These are phyloP conservation scores for Gorsachius goisagi DNA, from an alignment of 2,113 vertebrate genomes.

Conservation along the genomic window DNA sequence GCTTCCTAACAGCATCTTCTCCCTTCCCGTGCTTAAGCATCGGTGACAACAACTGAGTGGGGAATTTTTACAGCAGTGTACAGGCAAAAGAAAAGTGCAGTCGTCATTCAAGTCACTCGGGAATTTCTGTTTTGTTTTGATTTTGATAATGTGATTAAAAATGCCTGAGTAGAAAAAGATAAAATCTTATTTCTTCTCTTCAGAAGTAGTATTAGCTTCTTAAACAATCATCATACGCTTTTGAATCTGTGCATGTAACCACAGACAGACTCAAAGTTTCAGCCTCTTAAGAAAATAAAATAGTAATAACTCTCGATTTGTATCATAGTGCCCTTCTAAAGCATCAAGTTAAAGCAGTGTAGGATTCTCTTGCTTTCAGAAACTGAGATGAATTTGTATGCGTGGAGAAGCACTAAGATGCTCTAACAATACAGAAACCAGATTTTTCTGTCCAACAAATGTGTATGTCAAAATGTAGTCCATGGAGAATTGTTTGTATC, in stretches of 20 bases:
- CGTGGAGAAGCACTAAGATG: background rate
- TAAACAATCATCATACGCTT: background rate
- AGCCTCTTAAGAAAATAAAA: background rate
- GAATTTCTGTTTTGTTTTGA: background rate
- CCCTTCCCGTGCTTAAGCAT: background rate
- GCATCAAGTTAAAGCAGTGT: background rate
- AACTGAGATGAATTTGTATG: background rate
- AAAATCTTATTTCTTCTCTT: background rate
- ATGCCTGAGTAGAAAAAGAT: background rate
- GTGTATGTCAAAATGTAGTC: background rate
- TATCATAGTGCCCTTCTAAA: background rate
- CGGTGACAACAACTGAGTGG: background rate
- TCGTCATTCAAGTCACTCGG: rapidly evolving
- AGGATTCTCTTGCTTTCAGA: background rate
- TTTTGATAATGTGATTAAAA: background rate
- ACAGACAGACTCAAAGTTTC: background rate
- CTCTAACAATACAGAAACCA: background rate
- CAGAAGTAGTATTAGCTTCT: background rate
- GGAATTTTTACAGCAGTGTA: background rate
- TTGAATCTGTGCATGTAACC: background rate
- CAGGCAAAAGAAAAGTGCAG: background rate
- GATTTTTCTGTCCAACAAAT: background rate
- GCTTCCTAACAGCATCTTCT: background rate
- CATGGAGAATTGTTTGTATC: background rate
- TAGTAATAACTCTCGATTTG: background rate